Base-by-base conservation (phyloP, 2,797 vertebrate species). In the Lacerta bilineata region DNA sequence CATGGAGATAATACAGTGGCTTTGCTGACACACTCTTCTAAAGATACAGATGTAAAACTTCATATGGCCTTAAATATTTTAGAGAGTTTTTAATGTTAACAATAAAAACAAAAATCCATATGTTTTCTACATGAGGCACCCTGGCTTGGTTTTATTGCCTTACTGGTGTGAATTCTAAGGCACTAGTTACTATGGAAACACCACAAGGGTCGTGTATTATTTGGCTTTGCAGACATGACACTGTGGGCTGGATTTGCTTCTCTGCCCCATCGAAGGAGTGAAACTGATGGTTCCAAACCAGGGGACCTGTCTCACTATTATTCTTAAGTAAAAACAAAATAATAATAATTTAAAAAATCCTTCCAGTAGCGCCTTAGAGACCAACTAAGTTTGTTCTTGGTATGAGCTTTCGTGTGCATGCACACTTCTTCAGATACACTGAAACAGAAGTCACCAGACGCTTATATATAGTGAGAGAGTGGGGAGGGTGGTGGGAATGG, bases 141-240 rank as follows among this genome's bases (percentile, higher is more conserved):
- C 2, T 79, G 17, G 2, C 23, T 90, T 91, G 89, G 29, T 91
- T 92, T 95, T 94, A 94, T 91, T 92, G 90, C 68, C 90, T 92
- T 93, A 90, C 59, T 93, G 80, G 39, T 8, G 33, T 90, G 85
- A 90, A 61, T 85, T 84, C 72, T 89, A 90, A 93, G 87, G 77
- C 72, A 86, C 20, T 43, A 33, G 92, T 96, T 93, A 88, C 93
- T 90, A 96, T 94, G 90, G 94, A 95, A 95, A 96, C 93, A 33
- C 88, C 87, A 82, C 72, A 92, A 91, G 85, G 91, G 9, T 89
- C 9, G 25, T 89, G 80, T 87, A 92, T 88, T 75, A 36, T 90
- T 55, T 86, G 89, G 46, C 71, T 90, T 94, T 92, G 88, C 71
- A 91, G 15, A 85, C 85, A 43, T 61, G 80, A 86, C 92, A 25